phyloP scores from a whole-genome alignment of 2,888 invertebrate species.

The Caradrina kadenii region DNA sequence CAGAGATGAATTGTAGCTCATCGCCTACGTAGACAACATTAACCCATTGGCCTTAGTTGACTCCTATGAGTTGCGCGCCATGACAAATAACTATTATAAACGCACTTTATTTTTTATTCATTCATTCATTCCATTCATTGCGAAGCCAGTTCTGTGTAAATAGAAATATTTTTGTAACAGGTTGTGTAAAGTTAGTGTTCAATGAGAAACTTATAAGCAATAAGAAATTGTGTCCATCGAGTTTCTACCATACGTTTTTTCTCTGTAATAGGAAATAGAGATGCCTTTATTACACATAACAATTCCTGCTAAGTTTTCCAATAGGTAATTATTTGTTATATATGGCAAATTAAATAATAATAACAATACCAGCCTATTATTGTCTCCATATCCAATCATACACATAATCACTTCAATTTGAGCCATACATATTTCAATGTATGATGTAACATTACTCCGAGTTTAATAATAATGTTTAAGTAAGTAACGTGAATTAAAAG shows the following conservation, averaged over 20 bases:
- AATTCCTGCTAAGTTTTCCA: too few relatives aligned
- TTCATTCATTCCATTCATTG: slow-evolving; percentile 29
- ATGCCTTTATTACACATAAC: too few relatives aligned
- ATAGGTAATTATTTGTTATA: too few relatives aligned
- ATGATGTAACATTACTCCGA: too few relatives aligned
- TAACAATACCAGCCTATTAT: too few relatives aligned
- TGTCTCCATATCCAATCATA: too few relatives aligned
- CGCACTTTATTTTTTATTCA: slow-evolving; percentile 38
- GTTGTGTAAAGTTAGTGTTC: slow-evolving; percentile 3
- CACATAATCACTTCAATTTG: too few relatives aligned
- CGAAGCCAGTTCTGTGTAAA: slow-evolving; percentile 5
- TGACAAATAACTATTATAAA: slow-evolving; percentile 39
- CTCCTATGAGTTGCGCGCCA: slow-evolving; percentile 29
- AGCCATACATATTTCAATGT: too few relatives aligned
- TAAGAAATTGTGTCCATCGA: slow-evolving; percentile 2
- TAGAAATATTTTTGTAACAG: slow-evolving; percentile 16
- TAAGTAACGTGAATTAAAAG: too few relatives aligned
- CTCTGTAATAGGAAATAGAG: background rate
- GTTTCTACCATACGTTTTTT: background rate
- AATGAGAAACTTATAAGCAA: slow-evolving; percentile 2
- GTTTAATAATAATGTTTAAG: too few relatives aligned
- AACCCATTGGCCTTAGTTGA: slow-evolving; percentile 57
- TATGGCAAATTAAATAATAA: too few relatives aligned
- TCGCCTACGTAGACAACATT: slow-evolving; percentile 40
- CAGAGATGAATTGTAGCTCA: too few relatives aligned